Base-by-base conservation (phyloP, 2,113 vertebrate genomes). In the Crotalus tigris region DNA sequence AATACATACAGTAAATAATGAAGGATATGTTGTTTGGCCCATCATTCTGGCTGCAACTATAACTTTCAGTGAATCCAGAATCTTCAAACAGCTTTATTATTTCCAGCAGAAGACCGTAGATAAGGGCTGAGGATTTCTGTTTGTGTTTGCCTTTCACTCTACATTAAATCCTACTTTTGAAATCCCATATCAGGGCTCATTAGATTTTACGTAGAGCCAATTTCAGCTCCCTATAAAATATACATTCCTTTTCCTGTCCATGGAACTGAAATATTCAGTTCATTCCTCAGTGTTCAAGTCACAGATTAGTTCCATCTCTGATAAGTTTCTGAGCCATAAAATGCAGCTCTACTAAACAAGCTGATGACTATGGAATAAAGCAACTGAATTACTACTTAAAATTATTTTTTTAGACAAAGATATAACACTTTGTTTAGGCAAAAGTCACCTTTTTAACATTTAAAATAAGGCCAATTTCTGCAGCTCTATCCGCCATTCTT, bases 341-440 rank as follows among this genome's bases (percentile, higher is more conserved):
- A 96, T 95, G 90, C 94, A 75, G 90, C 94, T 95, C 49, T 90
- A 95, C 64, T 90, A 95, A 94, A 91, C 93, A 96, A 93, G 96
- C 86, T 61, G 95, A 96, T 94, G 94, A 96, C 94, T 95, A 96
- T 87, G 88, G 75, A 96, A 96, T 95, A 97, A 92, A 57, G 69
- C 81, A 96, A 94, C 95, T 97, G 94, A 97, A 96, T 96, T 96
- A 93, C 95, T 44, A 21, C 44, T 93, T 54, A 85, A 96, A 95
- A 92, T 91, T 86, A 93, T 95, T 97, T 97, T 51, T 96, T 93
- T 96, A 96, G 94, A 92, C 95, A 95, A 95, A 96, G 92, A 81
- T 75, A 85, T 75, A 90, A 93, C 29, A 93, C 95, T 94, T 96
- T 4, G 91, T 91, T 96, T 81, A 81, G 33, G 33, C n/a, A 39